These are phyloP conservation scores for Dolichotis patagonum DNA, from an alignment of 2,113 vertebrate genomes.

Conservation along the genomic window DNA sequence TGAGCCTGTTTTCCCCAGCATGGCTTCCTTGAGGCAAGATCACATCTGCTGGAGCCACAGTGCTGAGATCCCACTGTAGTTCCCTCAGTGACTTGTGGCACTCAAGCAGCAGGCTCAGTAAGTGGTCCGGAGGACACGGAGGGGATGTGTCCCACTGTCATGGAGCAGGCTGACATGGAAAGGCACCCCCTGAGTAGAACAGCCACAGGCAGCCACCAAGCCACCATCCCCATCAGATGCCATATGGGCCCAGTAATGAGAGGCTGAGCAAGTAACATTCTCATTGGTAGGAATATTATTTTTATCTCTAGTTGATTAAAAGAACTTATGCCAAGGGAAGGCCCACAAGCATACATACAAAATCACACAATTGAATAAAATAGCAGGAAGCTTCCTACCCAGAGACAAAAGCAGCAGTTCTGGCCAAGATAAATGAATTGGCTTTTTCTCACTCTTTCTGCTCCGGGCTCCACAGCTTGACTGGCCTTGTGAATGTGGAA, in stretches of 20 bases:
- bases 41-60: not conserved
- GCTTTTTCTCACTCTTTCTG: not conserved
- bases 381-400: not conserved
- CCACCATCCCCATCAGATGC: not conserved
- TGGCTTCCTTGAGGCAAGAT: not conserved
- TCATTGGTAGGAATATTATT: constrained; percentile 34
- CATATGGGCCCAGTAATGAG: not conserved
- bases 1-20: not conserved
- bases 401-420: constrained; percentile 5
- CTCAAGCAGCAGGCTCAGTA: not conserved
- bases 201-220: not conserved
- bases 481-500: not conserved
- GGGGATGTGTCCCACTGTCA: not conserved
- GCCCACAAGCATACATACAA: not conserved
- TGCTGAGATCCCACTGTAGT: not conserved
- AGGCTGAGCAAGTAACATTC: not conserved
- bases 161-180: not conserved
- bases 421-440: constrained; percentile 31
- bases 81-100: not conserved
- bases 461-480: not conserved
- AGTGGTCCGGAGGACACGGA: not conserved
- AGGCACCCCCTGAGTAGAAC: not conserved
- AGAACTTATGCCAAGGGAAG: not conserved
- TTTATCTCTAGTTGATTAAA: constrained; percentile 21
- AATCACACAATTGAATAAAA: constrained; percentile 9